These are phyloP conservation scores for Xylocopa sonorina DNA, from an alignment of 1,140 invertebrate species.

Conservation along the genomic window DNA sequence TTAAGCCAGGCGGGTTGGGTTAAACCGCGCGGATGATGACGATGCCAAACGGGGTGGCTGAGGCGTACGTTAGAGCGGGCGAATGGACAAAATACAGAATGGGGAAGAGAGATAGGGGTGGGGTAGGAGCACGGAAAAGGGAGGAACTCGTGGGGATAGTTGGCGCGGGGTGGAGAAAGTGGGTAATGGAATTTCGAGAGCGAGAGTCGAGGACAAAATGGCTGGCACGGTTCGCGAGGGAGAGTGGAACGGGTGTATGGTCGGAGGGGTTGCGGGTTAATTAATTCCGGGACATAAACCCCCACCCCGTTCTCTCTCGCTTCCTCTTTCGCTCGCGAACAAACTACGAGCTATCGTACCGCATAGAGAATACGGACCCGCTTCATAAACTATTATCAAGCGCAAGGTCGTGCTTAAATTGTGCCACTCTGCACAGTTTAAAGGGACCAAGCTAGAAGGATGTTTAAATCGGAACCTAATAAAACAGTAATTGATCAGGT, in stretches of 20 bases:
- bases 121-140: constrained; percentile 13
- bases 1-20: constrained; percentile 48
- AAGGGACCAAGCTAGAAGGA: constrained; percentile 67
- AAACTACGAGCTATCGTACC: constrained; percentile 55
- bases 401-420: constrained; percentile 78
- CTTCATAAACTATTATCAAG: constrained; percentile 81
- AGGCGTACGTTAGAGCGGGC: not conserved
- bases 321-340: constrained; percentile 40
- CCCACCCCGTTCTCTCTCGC: constrained; percentile 51
- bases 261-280: constrained; percentile 77
- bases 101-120: constrained; percentile 25
- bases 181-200: constrained; percentile 79
- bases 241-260: constrained; percentile 59
- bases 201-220: constrained; percentile 78
- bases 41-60: constrained; percentile 54
- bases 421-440: constrained; percentile 76
- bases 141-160: constrained; percentile 37
- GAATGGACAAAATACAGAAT: constrained; percentile 30
- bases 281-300: constrained; percentile 80
- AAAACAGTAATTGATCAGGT: too few relatives aligned
- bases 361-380: constrained; percentile 60
- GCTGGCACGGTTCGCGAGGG: constrained; percentile 69
- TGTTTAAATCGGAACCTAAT: constrained; percentile 63
- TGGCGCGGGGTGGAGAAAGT: constrained; percentile 61
- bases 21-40: constrained; percentile 64